Base-by-base conservation (phyloP, 2,888 invertebrate genomes). In the Ennomos erosarius region DNA sequence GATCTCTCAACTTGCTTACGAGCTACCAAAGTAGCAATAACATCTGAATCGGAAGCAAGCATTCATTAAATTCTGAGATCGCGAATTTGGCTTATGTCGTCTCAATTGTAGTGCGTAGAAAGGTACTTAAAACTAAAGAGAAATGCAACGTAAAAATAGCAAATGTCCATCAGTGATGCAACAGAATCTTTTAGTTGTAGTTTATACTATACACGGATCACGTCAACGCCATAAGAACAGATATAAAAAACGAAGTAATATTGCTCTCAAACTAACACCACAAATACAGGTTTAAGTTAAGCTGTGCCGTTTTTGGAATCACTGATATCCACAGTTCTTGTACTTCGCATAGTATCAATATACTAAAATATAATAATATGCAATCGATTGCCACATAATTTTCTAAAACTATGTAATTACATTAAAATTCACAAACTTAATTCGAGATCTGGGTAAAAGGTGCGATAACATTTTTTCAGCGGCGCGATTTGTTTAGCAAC, bases 301-400 rank as follows among this genome's bases (percentile, higher is more conserved):
- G 11, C 10, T 46, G 8, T 36, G 8, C 11, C 13, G 26, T 26
- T 26, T 26, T 26, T 6, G 6, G 26, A 37, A 43, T 60, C 49
- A 44, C 37, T 48, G 58, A 61, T 44, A 12, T n/a, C 46, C 34
- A 53, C 34, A 44, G 12, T 55, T 48, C 45, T 70, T 73, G 73
- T 74, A 71, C 68, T 71, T 69, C 55, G 59, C 64, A 64, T 58
- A 54, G 62, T 62, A 52, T 64, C 53, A 68, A 59, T 59, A 59
- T 59, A 55, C 60, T 72, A 67, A 68, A 71, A 70, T 26, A 65
- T 70, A 62, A 70, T 64, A 65, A 67, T 70, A 70, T 65, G 69
- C 67, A 69, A 67, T 69, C 62, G 26, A 71, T 71, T 71, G 67
- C 71, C 64, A 74, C 71, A 73, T 71, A 70, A 69, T 74, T 68